Conservation (phyloP, 2,888 invertebrate species). For the Aphidoletes aphidimyza region DNA sequence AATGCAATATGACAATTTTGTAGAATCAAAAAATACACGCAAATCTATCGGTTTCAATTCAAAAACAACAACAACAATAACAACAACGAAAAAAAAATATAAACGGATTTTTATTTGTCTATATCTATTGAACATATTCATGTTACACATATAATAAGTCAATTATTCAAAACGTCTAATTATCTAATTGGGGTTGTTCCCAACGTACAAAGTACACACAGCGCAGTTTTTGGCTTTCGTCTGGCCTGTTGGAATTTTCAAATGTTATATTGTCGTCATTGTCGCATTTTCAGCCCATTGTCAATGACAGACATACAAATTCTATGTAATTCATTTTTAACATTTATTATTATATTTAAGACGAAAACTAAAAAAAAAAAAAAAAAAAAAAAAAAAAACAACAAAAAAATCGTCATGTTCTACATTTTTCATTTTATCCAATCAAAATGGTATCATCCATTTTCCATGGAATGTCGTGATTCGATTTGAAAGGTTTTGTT, state of each 20-base stretch:
- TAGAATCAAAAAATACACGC: neutral
- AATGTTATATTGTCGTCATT: neutral
- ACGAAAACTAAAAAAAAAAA: no score
- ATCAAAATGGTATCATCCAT: neutral
- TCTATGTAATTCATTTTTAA: neutral
- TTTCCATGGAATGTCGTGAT: slow-evolving; percentile 19
- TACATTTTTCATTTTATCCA: neutral
- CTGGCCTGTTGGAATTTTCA: no score
- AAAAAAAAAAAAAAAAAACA: no score
- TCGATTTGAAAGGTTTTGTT: neutral
- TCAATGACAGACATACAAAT: neutral
- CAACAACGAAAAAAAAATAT: no score
- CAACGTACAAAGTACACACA: slow-evolving; percentile 1
- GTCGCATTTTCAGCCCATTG: neutral
- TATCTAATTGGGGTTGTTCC: slow-evolving; percentile 37
- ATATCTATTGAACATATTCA: slow-evolving; percentile 9
- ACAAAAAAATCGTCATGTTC: no score
- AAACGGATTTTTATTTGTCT: neutral
- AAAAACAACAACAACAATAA: no score
- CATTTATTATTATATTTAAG: slow-evolving; percentile 10
- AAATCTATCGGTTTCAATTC: neutral
- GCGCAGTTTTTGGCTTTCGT: neutral
- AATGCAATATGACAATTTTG: neutral
- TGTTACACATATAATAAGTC: neutral
- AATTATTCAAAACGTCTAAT: slow-evolving; percentile 16